Conservation (phyloP, 2,113 vertebrate species). For the Eleginops maclovinus region DNA sequence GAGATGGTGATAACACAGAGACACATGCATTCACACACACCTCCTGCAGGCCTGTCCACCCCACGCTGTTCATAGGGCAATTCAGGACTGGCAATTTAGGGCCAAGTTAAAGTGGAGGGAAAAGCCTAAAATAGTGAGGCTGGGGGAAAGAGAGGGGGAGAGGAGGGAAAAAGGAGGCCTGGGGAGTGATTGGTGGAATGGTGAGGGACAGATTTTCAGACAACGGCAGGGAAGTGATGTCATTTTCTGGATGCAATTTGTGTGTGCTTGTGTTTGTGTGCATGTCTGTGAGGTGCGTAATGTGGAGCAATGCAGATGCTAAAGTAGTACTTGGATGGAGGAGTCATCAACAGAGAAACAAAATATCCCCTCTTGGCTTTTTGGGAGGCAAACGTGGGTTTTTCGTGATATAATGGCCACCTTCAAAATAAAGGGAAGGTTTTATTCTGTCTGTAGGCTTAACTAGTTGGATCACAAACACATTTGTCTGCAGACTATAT, state of each 20-base stretch:
- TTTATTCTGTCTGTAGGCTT: constrained; percentile 9
- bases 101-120: constrained; percentile 77
- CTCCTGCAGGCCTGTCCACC: constrained; percentile 76
- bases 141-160: constrained; percentile 28
- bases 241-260: constrained; percentile 75
- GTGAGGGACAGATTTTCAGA: constrained; percentile 81
- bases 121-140: constrained; percentile 70
- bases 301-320: constrained; percentile 63
- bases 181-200: constrained; percentile 81
- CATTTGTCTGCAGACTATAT: constrained; percentile 18
- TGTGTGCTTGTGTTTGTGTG: constrained; percentile 55
- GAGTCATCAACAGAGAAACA: constrained; percentile 57
- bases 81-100: constrained; percentile 82
- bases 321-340: constrained; percentile 55
- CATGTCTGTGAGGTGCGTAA: constrained; percentile 28
- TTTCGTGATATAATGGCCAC: constrained; percentile 37
- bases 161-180: constrained; percentile 42
- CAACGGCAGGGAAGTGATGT: constrained; percentile 78
- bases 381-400: constrained; percentile 20
- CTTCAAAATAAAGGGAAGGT: constrained; percentile 45
- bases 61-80: constrained; percentile 82
- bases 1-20: constrained; percentile 79
- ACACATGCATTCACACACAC: constrained; percentile 68
- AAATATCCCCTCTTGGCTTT: constrained; percentile 60
- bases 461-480: constrained; percentile 17